phyloP scores from a whole-genome alignment of 2,113 vertebrate species.

The Petrocephalus zakoni region DNA sequence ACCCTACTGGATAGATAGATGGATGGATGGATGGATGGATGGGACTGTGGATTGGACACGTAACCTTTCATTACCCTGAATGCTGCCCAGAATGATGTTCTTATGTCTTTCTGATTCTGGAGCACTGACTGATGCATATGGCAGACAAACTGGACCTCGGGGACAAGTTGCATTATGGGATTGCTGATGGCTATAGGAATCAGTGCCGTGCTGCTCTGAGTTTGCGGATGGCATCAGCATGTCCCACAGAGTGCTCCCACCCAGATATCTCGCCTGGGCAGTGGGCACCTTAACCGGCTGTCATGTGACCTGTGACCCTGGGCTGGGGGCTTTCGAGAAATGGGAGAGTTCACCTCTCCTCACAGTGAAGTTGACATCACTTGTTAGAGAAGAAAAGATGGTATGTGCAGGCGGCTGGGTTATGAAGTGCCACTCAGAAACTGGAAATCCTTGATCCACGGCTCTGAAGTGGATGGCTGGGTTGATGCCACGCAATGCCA shows the following conservation, averaged over 20 bases:
- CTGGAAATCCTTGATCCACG: not conserved
- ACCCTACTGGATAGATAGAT: not conserved
- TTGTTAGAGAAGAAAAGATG: not conserved
- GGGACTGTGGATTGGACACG: not conserved
- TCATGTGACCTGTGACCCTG: not conserved
- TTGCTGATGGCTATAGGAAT: not conserved
- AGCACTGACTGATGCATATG: not conserved
- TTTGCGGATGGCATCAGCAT: not conserved
- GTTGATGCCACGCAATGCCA: slow-evolving; percentile 13
- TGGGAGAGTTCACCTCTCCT: not conserved
- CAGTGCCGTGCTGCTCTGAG: not conserved
- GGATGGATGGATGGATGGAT: not conserved
- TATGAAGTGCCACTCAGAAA: not conserved
- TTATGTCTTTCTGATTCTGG: not conserved
- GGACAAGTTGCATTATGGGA: not conserved
- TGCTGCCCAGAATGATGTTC: not conserved
- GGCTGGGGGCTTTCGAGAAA: not conserved
- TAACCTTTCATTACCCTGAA: not conserved
- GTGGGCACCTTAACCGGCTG: not conserved
- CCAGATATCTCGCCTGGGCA: not conserved
- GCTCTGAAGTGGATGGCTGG: slow-evolving; percentile 16
- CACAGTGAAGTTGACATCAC: not conserved
- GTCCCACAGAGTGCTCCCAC: not conserved
- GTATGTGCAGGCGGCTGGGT: not conserved
- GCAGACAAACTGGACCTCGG: not conserved